Percentiles rank a stretch among this genome's conserved stretches.
These are phyloP conservation scores for Callocephalon fimbriatum DNA, from an alignment of 2,113 vertebrate genomes.

Conservation along the genomic window DNA sequence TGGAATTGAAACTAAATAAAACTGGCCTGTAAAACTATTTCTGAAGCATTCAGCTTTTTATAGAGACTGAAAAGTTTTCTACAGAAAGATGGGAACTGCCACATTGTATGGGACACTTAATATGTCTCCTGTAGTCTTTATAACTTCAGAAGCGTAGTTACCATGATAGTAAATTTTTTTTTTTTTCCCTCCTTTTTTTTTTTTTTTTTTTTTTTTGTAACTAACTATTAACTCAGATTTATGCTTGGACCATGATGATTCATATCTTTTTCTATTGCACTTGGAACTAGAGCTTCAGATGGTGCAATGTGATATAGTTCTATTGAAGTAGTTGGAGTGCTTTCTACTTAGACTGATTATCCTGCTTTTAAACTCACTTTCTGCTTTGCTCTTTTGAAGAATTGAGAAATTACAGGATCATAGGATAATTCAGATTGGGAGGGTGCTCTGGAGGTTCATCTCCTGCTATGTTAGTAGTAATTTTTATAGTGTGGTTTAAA, in stretches of 20 bases:
- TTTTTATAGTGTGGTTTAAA: not conserved
- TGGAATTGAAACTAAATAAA: not conserved
- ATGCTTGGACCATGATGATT: not conserved
- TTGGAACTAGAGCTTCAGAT: not conserved
- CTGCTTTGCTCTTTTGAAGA: not conserved
- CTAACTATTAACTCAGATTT: not conserved
- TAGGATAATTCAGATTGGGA: not conserved
- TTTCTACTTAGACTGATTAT: not conserved
- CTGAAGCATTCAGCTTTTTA: not conserved
- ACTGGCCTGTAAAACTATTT: not conserved
- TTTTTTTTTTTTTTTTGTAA: not conserved
- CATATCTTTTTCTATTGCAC: not conserved
- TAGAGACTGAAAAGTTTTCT: not conserved
- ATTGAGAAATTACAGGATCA: not conserved
- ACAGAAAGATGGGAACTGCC: not conserved
- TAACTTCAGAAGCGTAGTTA: not conserved
- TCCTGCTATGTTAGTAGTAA: not conserved
- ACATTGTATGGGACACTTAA: not conserved
- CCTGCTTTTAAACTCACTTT: not conserved
- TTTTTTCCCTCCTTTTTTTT: not conserved
- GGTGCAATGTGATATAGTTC: fast-evolving
- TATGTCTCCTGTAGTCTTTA: not conserved
- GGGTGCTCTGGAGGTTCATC: not conserved
- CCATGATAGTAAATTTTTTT: not conserved
- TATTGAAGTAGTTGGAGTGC: not conserved